Conservation (phyloP, 2,888 invertebrate species). For the Caenorhabditis angaria region DNA sequence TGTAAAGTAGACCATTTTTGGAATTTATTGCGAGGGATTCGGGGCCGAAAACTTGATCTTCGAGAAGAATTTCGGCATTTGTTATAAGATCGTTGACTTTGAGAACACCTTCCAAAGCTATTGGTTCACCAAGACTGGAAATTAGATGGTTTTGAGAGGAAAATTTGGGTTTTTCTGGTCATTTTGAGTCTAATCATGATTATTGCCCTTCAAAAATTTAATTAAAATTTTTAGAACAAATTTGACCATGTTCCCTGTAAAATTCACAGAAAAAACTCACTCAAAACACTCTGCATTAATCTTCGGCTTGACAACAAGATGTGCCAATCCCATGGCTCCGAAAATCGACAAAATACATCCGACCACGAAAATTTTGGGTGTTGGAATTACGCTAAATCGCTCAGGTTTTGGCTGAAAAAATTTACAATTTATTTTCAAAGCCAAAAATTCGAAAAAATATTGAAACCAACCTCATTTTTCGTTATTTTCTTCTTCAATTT, state of each 20-base stretch:
- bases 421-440: no score
- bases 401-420: no score
- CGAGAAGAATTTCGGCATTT: conserved; percentile 36
- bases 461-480: not conserved
- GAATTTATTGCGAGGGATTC: conserved; percentile 50
- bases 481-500: not conserved
- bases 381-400: not conserved
- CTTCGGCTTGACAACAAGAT: conserved; percentile 19
- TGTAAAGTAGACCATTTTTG: conserved; percentile 36
- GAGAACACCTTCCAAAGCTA: conserved; percentile 33
- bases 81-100: conserved; percentile 36
- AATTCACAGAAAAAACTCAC: conserved; percentile 21
- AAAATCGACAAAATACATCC: conserved; percentile 22
- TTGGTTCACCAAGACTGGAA: conserved; percentile 29
- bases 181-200: not conserved
- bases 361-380: not conserved
- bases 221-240: not conserved
- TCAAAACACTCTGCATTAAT: conserved; percentile 30
- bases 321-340: conserved; percentile 29
- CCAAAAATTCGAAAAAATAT: no score
- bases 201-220: not conserved
- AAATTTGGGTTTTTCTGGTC: no score
- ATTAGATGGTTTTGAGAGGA: not conserved
- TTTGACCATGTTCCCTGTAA: no score
- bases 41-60: conserved; percentile 55